These are phyloP conservation scores for Tridacna crocea DNA, from an alignment of 2,888 invertebrate species.

Conservation along the genomic window DNA sequence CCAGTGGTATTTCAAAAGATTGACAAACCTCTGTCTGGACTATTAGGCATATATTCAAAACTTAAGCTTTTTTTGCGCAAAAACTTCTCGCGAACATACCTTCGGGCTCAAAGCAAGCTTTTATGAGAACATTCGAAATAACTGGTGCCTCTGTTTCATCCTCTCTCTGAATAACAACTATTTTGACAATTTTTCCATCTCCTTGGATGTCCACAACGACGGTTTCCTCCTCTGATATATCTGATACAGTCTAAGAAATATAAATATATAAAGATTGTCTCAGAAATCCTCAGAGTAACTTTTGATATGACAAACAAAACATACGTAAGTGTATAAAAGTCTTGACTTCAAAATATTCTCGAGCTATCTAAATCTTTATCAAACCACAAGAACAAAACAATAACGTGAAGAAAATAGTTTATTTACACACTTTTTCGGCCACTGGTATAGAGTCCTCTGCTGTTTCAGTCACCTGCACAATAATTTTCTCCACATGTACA, in stretches of 20 bases:
- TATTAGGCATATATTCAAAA: too few species aligned
- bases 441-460: constrained; percentile 3
- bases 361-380: neutral
- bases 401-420: neutral
- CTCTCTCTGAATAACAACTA: constrained; percentile 14
- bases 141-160: constrained; percentile 5
- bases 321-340: neutral
- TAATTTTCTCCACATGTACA: constrained; percentile 21
- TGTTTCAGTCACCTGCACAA: constrained; percentile 9
- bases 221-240: constrained; percentile 1
- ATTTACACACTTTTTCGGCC: constrained; percentile 16
- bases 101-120: constrained; percentile 29
- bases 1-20: too few species aligned
- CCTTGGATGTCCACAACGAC: constrained; percentile 9
- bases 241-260: neutral
- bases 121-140: constrained; percentile 27
- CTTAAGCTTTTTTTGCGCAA: too few species aligned
- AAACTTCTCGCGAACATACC: neutral
- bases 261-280: neutral
- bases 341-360: neutral
- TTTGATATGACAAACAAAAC: neutral
- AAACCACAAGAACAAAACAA: neutral
- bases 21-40: too few species aligned
- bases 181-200: constrained; percentile 25
- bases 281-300: neutral